These are phyloP conservation scores for Philaethria dido DNA, from an alignment of 2,888 invertebrate genomes.

Conservation along the genomic window DNA sequence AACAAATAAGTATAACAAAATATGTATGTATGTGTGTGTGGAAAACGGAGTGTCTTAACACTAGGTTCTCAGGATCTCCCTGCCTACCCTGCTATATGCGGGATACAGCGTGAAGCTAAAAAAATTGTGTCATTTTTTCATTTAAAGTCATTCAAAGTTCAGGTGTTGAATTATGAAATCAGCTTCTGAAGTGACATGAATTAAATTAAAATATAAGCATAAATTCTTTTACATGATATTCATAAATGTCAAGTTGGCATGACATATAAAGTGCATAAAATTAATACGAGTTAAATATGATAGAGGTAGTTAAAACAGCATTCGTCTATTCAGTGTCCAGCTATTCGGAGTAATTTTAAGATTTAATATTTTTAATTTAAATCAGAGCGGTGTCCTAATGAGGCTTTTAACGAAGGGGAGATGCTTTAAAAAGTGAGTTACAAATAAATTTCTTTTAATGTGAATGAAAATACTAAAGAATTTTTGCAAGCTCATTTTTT, in stretches of 20 bases:
- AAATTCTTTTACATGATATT: background rate
- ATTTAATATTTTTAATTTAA: constrained; percentile 2
- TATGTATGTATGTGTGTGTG: background rate
- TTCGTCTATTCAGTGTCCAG: constrained; percentile 15
- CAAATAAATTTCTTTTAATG: constrained; percentile 5
- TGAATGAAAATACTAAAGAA: background rate
- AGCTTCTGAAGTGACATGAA: constrained; percentile 1
- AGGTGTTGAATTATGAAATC: constrained; percentile 8
- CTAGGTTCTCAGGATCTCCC: too few species aligned
- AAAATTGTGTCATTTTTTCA: too few species aligned
- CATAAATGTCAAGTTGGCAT: constrained; percentile 15
- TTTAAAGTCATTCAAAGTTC: background rate
- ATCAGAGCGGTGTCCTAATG: constrained; percentile 14
- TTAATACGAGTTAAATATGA: constrained; percentile 19
- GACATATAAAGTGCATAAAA: constrained; percentile 19
- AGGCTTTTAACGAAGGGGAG: constrained; percentile 15
- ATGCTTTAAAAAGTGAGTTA: background rate
- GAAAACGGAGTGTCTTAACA: too few species aligned
- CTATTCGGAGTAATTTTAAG: background rate
- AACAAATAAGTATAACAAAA: background rate
- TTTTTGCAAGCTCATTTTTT: background rate
- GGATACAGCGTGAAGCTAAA: too few species aligned
- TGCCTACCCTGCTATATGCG: too few species aligned
- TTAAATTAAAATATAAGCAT: constrained; percentile 6
- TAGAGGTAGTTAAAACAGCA: constrained; percentile 19